phyloP scores from a whole-genome alignment of 2,113 vertebrate species.

The Erpornis zantholeuca region DNA sequence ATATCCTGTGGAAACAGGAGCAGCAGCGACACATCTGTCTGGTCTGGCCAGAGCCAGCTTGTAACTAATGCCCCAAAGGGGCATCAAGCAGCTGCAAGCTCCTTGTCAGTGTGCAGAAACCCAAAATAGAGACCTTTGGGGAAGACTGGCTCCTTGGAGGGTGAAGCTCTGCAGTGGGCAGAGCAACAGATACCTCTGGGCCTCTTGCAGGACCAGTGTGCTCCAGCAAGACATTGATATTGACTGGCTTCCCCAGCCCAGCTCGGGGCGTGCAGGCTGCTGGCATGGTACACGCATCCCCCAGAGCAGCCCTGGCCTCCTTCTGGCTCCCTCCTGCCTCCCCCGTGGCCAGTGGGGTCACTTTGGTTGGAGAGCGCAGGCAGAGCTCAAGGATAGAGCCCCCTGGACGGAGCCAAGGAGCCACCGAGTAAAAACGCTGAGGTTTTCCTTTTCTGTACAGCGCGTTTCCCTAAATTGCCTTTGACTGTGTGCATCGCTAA shows the following conservation, averaged over 20 bases:
- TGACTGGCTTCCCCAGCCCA: background rate
- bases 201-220: background rate
- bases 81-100: background rate
- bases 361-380: slow-evolving; percentile 34
- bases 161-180: background rate
- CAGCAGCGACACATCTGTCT: slow-evolving; percentile 51
- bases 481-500: slow-evolving; percentile 99
- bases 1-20: slow-evolving; percentile 21
- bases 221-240: background rate
- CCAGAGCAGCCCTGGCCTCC: background rate
- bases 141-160: background rate
- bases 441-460: slow-evolving; percentile 94
- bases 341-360: slow-evolving; percentile 6
- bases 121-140: background rate
- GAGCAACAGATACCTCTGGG: background rate
- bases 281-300: accelerated
- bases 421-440: slow-evolving; percentile 84
- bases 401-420: slow-evolving; percentile 64
- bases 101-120: background rate
- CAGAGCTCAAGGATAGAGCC: slow-evolving; percentile 64
- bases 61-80: slow-evolving; percentile 13
- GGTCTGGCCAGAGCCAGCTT: slow-evolving; percentile 19
- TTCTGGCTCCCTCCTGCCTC: background rate
- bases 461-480: slow-evolving; percentile 99
- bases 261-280: background rate